A percentile compares a stretch with the other conserved stretches of the same genome.
Evolutionary conservation across 2,113 vertebrate genomes (phyloP).

Genomic region (Odocoileus virginianus): DNA sequence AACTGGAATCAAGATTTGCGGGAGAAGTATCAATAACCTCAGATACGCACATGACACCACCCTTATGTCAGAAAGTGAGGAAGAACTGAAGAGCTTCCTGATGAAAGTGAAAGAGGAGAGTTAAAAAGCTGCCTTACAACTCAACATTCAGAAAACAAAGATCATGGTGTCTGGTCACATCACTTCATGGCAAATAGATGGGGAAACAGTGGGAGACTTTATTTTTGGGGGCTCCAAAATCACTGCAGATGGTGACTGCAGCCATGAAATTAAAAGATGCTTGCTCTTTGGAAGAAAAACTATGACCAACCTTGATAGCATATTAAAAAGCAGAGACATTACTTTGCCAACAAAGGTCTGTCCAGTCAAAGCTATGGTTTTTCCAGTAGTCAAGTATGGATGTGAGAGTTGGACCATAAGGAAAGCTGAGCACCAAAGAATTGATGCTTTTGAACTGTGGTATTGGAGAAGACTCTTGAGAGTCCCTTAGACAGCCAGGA

Average conservation of each 20-base stretch:
- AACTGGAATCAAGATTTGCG: background rate
- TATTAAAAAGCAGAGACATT: background rate
- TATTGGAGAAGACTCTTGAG: background rate
- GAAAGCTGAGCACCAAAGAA: background rate
- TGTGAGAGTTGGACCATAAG: background rate
- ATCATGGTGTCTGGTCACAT: background rate
- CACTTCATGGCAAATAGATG: background rate
- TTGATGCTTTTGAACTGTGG: background rate
- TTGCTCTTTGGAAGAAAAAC: background rate
- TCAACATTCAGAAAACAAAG: background rate
- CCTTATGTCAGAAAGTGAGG: background rate
- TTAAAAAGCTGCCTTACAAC: background rate
- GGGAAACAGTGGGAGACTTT: background rate
- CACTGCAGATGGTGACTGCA: background rate
- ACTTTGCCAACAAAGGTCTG: background rate
- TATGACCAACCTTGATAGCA: background rate
- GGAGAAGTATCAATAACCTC: background rate
- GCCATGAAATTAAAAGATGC: background rate
- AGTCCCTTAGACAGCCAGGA: background rate
- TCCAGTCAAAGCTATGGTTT: background rate
- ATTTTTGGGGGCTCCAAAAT: background rate
- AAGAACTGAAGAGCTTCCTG: background rate
- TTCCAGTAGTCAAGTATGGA: background rate
- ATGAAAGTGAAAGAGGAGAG: background rate
- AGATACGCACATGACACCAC: background rate